Evolutionary conservation across 2,888 invertebrate genomes (phyloP), one percentile per base, ranked within the genome.

Genomic region (Rhyacophila evoluta): DNA sequence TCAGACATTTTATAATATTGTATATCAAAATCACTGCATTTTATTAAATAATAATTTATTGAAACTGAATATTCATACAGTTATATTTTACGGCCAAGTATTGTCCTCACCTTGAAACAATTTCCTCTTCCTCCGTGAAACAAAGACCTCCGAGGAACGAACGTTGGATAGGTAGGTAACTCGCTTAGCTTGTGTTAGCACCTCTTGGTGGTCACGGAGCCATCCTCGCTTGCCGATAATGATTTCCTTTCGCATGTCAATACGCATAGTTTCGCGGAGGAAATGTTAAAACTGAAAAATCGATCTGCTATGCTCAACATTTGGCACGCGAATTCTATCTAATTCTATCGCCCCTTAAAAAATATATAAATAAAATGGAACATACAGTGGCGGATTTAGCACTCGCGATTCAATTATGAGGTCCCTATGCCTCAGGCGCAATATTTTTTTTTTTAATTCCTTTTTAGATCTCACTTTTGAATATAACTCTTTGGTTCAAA

Each of bases 101-200:
- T 72, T 27, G 72, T 12, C 72, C 72, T 72, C 72, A 72, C 74
- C 74, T 74, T 74, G 74, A 55, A 25, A 41, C 74, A 28, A 55
- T 74, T 74, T 74, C 74, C 74, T 41, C 74, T 74, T 74, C 74
- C 74, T 38, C 6, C 74, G 41, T 19, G 1, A 28, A 29, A 72
- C 72, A 72, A 38, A 72, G 72, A 72, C 36, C 37, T 72, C 37
- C 36, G 37, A 55, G 10, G 55, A 25, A 55, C 55, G 25, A 55
- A 8, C 19, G 55, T 1, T 25, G 19, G 55, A 10, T 55, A 25
- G 41, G 19, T 38, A 38, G 15, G 41, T 41, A 41, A 19, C 12
- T 39, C 11, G 15, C 12, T 6, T 55, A 1, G 15, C 15, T n/a
- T 2, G 6, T 39, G 6, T 39, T 39, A 39, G 19, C 55, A 19